Percentiles rank a stretch among this genome's conserved stretches.
Evolutionary conservation across 2,797 vertebrate species (phyloP).

Genomic region (Astyanax mexicanus): DNA sequence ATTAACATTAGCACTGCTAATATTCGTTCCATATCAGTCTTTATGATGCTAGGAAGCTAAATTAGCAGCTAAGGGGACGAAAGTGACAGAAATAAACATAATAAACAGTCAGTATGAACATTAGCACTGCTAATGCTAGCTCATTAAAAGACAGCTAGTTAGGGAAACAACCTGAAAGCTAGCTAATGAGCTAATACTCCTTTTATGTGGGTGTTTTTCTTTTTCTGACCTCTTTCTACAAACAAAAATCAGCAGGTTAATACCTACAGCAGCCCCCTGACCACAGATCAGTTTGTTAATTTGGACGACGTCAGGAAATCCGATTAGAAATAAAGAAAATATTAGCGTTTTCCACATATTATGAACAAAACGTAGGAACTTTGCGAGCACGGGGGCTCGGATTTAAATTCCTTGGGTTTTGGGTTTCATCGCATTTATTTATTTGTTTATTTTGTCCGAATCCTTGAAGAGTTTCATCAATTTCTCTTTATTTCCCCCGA

Average conservation of each 20-base stretch:
- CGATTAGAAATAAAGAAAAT: too few species aligned
- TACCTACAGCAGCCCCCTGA: background rate
- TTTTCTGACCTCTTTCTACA: background rate
- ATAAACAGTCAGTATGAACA: too few species aligned
- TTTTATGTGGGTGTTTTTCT: background rate
- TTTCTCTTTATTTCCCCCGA: conserved; percentile 50
- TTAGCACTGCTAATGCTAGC: too few species aligned
- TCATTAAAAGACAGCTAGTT: background rate
- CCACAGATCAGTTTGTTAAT: background rate
- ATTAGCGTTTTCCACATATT: background rate
- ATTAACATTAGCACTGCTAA: too few species aligned
- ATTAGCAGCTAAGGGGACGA: too few species aligned
- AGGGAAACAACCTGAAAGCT: too few species aligned
- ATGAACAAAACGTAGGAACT: background rate
- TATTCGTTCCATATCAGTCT: too few species aligned
- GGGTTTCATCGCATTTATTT: background rate
- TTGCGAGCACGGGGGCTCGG: too few species aligned
- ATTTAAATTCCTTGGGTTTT: background rate
- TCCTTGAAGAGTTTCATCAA: conserved; percentile 40
- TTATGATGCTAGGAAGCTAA: too few species aligned
- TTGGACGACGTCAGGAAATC: background rate
- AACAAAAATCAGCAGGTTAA: background rate
- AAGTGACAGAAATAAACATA: too few species aligned
- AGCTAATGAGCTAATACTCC: too few species aligned
- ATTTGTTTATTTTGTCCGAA: conserved; percentile 1